Base-by-base conservation (phyloP, 2,113 vertebrate genomes). In the Bubo blakistoni region DNA sequence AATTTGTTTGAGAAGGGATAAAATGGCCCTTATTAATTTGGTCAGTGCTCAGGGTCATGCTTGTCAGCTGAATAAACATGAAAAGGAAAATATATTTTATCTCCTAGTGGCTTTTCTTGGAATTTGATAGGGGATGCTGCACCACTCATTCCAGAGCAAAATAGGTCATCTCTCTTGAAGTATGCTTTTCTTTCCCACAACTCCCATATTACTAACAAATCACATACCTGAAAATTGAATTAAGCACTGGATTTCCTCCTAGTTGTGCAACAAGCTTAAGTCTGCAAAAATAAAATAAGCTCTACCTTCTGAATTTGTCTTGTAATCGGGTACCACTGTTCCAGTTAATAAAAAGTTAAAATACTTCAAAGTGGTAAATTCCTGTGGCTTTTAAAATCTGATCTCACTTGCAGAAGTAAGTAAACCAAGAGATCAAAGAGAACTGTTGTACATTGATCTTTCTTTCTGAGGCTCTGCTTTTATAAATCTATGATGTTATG, bases 371-470 rank as follows among this genome's bases (percentile, higher is more conserved):
- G 91, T 87, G 55, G 66, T 96, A 86, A 92, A 89, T 92, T 97
- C 73, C 57, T 95, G 61, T 94, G 92, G 86, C 78, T 95, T 96
- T 94, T 95, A 25, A 91, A 92, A 92, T 94, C 58, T 92, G 81
- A 87, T 92, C 77, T 91, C 81, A 72, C 86, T 94, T 91, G 89
- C 86, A 89, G 81, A 85, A 96, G 62, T 95, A 95, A 91, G 96
- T 95, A 96, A 96, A 89, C 94, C 66, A 55, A 66, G 66, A 92
- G 94, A 92, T 97, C 96, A 96, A 96, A 97, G 92, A 77, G 74
- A 97, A 58, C 81, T 94, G 86, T 89, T 2, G 5, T 91, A 95
- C 84, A 91, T 66, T 95, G 94, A 95, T 95, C 95, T 95, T 94
- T 88, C 66, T 92, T 96, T 94, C 73, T 69, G 70, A 91, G 65